A percentile compares a stretch with the other conserved stretches of the same genome.
Evolutionary conservation across 2,113 vertebrate genomes (phyloP).

Genomic region (Coregonus clupeaformis): DNA sequence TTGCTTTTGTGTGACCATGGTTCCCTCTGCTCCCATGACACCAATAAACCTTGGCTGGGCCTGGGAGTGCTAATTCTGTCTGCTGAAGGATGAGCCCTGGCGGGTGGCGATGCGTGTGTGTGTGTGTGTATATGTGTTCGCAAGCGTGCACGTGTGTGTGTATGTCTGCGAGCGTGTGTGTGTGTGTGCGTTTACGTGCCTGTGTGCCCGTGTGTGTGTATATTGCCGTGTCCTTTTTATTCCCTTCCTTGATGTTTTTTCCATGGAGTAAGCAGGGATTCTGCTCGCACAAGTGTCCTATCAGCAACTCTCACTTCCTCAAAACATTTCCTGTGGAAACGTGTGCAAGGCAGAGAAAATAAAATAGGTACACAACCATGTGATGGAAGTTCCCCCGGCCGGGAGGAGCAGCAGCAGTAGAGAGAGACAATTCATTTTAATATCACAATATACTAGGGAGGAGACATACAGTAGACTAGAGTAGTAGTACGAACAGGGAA

Average conservation of each 20-base stretch:
- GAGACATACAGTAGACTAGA: not conserved
- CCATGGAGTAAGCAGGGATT: slow-evolving; percentile 20
- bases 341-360: not conserved
- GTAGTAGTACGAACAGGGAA: not conserved
- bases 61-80: slow-evolving; percentile 4
- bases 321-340: slow-evolving; percentile 41
- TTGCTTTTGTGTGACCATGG: slow-evolving; percentile 11
- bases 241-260: slow-evolving; percentile 9
- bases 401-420: not conserved
- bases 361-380: not conserved
- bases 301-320: slow-evolving; percentile 45
- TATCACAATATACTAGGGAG: not conserved
- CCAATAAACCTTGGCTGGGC: slow-evolving; percentile 11
- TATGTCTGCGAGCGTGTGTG: not conserved
- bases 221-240: not conserved
- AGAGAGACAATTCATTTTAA: not conserved
- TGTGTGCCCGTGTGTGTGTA: too few species aligned
- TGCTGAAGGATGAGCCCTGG: slow-evolving; percentile 8
- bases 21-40: slow-evolving; percentile 8
- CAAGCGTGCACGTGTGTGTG: not conserved
- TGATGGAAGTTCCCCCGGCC: not conserved
- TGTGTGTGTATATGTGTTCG: not conserved
- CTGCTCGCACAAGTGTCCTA: slow-evolving; percentile 12
- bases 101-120: not conserved
- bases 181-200: too few species aligned